Base-by-base conservation (phyloP, 2,888 invertebrate species). In the Drosophila fulvimacula region DNA sequence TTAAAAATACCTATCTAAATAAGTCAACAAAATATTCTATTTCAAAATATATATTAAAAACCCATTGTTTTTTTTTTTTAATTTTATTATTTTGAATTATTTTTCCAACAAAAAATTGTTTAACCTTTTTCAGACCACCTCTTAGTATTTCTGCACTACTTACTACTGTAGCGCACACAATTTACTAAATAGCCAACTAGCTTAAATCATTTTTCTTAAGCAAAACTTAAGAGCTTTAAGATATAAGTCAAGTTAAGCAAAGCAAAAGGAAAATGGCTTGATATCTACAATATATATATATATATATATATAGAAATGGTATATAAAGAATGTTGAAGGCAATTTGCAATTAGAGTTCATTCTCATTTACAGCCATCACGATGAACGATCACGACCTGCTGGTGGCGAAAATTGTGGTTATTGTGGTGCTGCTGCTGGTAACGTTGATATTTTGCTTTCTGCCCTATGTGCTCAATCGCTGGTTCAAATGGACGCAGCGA, bases 401-500 rank as follows among this genome's bases (percentile, higher is more conserved):
- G 19, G 81, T 77, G 55, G 96, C 97, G 24, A 98, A 98, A 92
- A 94, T 95, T 34, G 95, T 96, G 21, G 95, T 97, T 3, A 96
- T 98, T 95, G 93, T 94, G 46, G 95, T 96, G 19, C 94, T 98
- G 30, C 96, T 97, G 86, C 90, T 93, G 65, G 95, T 96, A 42
- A 96, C 97, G 52, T 94, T 96, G 90, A 91, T 95, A 36, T 95
- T 97, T 88, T 98, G 98, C 57, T 93, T 95, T 4, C 90, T 95
- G 19, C 97, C 98, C 0, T 93, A 97, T 74, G 92, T 95, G 76
- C 92, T 97, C 61, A 94, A 95, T 38, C 94, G 93, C 81, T 94
- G 94, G 91, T 94, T 96, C 82, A 94, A 94, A 44, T 95, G 95
- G 95, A 94, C 94, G 4, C 55, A 56, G 3, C 82, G 90, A 1